phyloP scores from a whole-genome alignment of 2,888 invertebrate species.

The Melangyna quadrimaculata region DNA sequence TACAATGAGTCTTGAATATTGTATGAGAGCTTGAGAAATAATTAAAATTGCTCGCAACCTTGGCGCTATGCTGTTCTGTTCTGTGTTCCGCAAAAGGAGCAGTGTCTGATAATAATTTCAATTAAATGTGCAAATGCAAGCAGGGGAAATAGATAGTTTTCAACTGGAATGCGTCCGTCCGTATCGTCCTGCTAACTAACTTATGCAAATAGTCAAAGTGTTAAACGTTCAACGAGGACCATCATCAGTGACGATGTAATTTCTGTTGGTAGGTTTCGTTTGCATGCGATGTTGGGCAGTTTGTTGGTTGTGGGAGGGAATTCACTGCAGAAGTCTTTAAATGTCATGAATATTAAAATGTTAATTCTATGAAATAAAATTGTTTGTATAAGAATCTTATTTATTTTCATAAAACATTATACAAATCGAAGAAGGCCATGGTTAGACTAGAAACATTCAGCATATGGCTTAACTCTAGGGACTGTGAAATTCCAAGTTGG shows the following conservation, averaged over 20 bases:
- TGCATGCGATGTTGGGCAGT: background rate
- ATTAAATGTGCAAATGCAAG: slow-evolving; percentile 70
- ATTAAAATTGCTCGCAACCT: slow-evolving; percentile 68
- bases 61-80: background rate
- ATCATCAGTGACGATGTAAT: slow-evolving; percentile 13
- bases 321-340: background rate
- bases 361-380: background rate
- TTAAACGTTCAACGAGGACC: slow-evolving; percentile 37
- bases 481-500: no score
- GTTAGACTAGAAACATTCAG: background rate
- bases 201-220: slow-evolving; percentile 65
- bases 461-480: no score
- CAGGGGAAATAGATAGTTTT: slow-evolving; percentile 62
- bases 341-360: slow-evolving; percentile 53
- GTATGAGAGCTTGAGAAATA: slow-evolving; percentile 54
- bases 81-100: slow-evolving; percentile 21
- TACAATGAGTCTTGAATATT: slow-evolving; percentile 59
- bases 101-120: slow-evolving; percentile 68
- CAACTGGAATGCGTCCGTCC: slow-evolving; percentile 32
- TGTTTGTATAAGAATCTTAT: background rate
- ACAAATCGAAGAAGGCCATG: background rate
- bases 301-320: background rate
- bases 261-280: background rate
- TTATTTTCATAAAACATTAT: background rate
- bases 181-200: slow-evolving; percentile 38